Base-by-base conservation (phyloP, 2,888 invertebrate genomes). In the Argyresthia albistria region DNA sequence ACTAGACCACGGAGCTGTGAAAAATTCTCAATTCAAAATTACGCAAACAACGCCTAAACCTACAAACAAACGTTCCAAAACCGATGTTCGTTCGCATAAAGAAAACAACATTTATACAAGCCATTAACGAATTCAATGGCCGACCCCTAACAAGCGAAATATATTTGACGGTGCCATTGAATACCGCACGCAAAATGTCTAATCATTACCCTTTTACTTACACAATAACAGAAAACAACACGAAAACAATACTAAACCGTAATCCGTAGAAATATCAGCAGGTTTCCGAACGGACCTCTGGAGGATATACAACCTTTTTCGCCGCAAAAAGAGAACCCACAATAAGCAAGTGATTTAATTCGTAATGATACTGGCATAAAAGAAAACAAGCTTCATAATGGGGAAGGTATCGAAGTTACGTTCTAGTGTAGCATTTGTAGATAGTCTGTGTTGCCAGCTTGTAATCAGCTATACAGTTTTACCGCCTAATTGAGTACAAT, bases 341-440 rank as follows among this genome's bases (percentile, higher is more conserved):
- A 25, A 36, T 35, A 48, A 36, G 48, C 48, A 48, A 36, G n/a
- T 12, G 48, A 54, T 58, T 52, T 59, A 58, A 59, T 57, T 58
- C 53, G 57, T 55, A 52, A 50, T 36, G 48, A 48, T 48, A 45
- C 52, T 55, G 52, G 53, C 54, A 55, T 56, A 60, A 62, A 58
- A 58, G 55, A 60, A 62, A 51, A 52, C 46, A 36, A 52, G 35
- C 42, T 51, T 45, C 25, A 25, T 25, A 25, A 25, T 50, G 16
- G 50, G 42, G 35, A n/a, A 39, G 10, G 39, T 10, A 39, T 39
- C 11, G 39, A 39, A 39, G 39, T 39, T 39, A n/a, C 39, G 10
- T 11, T n/a, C 39, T 39, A 39, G 3, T n/a, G 10, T n/a, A n/a
- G 39, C 3, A 39, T 11, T 3, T 11, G 39, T 11, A n/a, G n/a